These are phyloP conservation scores for Volucella inflata DNA, from an alignment of 2,888 invertebrate genomes.

Conservation along the genomic window DNA sequence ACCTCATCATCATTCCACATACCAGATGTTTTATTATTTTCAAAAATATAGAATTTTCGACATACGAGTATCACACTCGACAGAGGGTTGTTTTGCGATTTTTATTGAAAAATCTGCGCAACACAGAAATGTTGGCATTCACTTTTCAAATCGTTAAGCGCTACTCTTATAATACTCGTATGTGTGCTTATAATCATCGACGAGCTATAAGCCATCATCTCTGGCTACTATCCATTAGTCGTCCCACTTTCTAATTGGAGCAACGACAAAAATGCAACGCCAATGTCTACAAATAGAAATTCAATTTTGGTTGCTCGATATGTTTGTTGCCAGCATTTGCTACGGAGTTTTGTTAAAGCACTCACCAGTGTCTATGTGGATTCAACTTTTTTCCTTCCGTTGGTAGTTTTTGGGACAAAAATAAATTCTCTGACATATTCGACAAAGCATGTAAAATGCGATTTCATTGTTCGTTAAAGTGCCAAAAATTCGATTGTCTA, in stretches of 20 bases:
- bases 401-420: slow-evolving; percentile 7
- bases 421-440: slow-evolving; percentile 3
- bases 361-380: slow-evolving; percentile 5
- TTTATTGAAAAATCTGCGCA: slow-evolving; percentile 13
- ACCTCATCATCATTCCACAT: not conserved
- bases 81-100: slow-evolving; percentile 28
- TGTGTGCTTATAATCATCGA: not conserved
- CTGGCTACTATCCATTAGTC: not conserved
- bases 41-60: slow-evolving; percentile 20
- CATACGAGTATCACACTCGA: slow-evolving; percentile 13
- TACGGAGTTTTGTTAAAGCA: slow-evolving; percentile 18
- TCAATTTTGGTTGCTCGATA: slow-evolving; percentile 20
- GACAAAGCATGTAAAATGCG: slow-evolving; percentile 40
- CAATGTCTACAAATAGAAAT: slow-evolving; percentile 64
- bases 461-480: slow-evolving; percentile 9
- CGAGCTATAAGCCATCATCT: not conserved
- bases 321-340: slow-evolving; percentile 25
- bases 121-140: slow-evolving; percentile 46
- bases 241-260: slow-evolving; percentile 58
- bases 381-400: slow-evolving; percentile 9
- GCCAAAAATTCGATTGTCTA: slow-evolving; percentile 5
- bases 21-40: slow-evolving; percentile 55
- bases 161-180: too few species aligned
- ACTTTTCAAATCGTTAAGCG: slow-evolving; percentile 33
- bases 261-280: slow-evolving; percentile 69